These are phyloP conservation scores for Equus przewalskii DNA, from an alignment of 2,113 vertebrate genomes.

Conservation along the genomic window DNA sequence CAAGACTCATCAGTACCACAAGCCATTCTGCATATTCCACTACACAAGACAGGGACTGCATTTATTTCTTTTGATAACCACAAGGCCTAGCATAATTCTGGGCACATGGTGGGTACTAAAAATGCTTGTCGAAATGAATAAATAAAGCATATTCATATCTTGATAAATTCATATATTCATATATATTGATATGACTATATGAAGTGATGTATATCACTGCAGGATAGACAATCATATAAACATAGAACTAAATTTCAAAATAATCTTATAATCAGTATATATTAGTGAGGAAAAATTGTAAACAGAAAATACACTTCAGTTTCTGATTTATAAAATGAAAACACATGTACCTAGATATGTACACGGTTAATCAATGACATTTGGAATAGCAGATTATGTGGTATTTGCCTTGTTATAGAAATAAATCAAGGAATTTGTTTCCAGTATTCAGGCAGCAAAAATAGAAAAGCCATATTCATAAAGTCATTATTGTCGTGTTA, in stretches of 20 bases:
- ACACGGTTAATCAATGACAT: not conserved
- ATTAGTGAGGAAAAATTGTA: not conserved
- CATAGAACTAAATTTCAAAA: not conserved
- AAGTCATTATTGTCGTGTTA: not conserved
- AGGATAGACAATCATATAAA: not conserved
- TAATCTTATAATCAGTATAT: not conserved
- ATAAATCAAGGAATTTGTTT: not conserved
- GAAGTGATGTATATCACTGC: no score
- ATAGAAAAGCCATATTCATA: not conserved
- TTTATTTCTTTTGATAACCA: not conserved
- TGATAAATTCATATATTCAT: not conserved
- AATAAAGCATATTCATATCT: not conserved
- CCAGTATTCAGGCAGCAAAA: not conserved
- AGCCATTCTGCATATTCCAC: not conserved
- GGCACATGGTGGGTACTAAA: not conserved
- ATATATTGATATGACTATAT: no score
- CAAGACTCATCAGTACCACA: not conserved
- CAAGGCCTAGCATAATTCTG: not conserved
- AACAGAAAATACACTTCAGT: not conserved
- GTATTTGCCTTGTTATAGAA: not conserved
- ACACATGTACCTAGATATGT: not conserved
- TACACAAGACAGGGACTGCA: not conserved
- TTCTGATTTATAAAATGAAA: not conserved
- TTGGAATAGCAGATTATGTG: not conserved
- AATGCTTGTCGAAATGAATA: not conserved